Conservation (phyloP, 2,113 vertebrate genomes). For the Blennius ocellaris region DNA sequence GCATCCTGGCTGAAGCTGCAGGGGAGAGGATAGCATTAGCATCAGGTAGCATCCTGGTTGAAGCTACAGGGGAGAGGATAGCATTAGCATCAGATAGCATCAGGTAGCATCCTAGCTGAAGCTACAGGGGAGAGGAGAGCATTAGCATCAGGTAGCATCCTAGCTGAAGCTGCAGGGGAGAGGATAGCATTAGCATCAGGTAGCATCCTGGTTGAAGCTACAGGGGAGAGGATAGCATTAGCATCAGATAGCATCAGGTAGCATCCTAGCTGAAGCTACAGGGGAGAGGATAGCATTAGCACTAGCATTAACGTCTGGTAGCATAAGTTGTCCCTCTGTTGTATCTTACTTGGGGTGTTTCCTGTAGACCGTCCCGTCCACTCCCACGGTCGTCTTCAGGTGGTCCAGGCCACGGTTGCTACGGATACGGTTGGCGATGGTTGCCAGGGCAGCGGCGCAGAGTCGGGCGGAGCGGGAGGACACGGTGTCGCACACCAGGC, state of each 20-base stretch:
- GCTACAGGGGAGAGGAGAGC: slow-evolving; percentile 68
- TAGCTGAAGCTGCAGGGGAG: slow-evolving; percentile 82
- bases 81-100: too few species aligned
- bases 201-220: too few species aligned
- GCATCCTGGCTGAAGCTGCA: too few species aligned
- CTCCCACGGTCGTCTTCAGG: slow-evolving; percentile 78
- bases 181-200: too few species aligned
- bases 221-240: too few species aligned
- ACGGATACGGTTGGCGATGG: slow-evolving; percentile 82
- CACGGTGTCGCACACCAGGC: slow-evolving; percentile 79
- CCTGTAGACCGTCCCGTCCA: slow-evolving; percentile 81
- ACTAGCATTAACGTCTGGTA: too few species aligned
- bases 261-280: too few species aligned
- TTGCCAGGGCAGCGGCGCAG: slow-evolving; percentile 84
- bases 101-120: slow-evolving; percentile 74
- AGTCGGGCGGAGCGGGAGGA: slow-evolving; percentile 81
- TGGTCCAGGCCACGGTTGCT: slow-evolving; percentile 66
- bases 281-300: too few species aligned
- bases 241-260: too few species aligned
- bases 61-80: slow-evolving; percentile 77
- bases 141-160: slow-evolving; percentile 1
- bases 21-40: too few species aligned
- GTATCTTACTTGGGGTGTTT: slow-evolving; percentile 79
- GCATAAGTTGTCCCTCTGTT: too few species aligned
- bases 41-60: slow-evolving; percentile 52